Evolutionary conservation across 1,140 invertebrate species (phyloP).

Genomic region (Ridgeia piscesae): DNA sequence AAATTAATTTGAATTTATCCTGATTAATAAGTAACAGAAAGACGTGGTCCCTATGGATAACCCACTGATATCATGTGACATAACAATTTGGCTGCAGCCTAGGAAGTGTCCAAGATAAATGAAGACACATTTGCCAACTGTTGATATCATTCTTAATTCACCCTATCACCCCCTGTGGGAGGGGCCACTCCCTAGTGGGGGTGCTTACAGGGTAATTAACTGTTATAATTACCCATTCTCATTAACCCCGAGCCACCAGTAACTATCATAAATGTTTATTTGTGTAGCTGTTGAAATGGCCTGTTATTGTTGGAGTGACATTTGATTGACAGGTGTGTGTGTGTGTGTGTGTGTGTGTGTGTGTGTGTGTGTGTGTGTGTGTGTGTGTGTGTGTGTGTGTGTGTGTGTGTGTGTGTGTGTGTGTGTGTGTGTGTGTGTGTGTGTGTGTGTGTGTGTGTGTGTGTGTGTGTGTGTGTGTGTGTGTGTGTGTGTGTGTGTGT

Average conservation of each 20-base stretch:
- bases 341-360: no score
- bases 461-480: no score
- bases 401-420: no score
- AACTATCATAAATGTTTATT: not conserved
- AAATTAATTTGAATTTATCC: not conserved
- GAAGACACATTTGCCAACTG: not conserved
- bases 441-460: no score
- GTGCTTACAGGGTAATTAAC: not conserved
- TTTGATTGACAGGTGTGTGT: not conserved
- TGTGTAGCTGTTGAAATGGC: not conserved
- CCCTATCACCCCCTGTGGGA: not conserved
- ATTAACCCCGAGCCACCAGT: not conserved
- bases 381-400: no score
- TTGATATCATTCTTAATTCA: not conserved
- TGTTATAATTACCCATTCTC: slow-evolving; percentile 1
- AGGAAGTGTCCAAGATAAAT: not conserved
- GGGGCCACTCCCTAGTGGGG: not conserved
- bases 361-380: no score
- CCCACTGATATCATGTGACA: not conserved
- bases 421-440: no score
- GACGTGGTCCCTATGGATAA: not conserved
- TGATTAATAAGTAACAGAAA: not conserved
- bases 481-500: no score
- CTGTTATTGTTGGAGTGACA: not conserved
- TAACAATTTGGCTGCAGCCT: not conserved